Evolutionary conservation across 2,113 vertebrate genomes (phyloP).

Genomic region (Saiga tatarica): DNA sequence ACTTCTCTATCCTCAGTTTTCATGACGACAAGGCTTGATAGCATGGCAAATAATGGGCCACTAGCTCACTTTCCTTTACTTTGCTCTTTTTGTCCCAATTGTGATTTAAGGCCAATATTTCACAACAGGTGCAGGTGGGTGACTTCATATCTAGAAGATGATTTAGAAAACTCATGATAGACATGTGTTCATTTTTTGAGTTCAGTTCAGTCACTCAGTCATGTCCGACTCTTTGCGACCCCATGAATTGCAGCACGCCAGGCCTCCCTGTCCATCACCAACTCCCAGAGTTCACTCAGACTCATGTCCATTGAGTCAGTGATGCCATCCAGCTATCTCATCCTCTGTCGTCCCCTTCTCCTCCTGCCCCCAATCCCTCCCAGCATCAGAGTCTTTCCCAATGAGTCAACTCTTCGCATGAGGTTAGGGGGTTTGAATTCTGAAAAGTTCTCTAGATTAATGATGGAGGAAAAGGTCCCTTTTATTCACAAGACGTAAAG

Average conservation of each 20-base stretch:
- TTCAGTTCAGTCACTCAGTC: no score
- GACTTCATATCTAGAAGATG: neutral
- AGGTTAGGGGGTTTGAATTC: neutral
- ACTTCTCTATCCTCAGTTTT: neutral
- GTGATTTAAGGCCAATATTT: neutral
- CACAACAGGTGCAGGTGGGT: neutral
- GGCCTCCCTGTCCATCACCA: no score
- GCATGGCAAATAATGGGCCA: neutral
- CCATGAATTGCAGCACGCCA: no score
- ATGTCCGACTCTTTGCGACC: no score
- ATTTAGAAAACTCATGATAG: neutral
- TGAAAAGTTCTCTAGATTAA: neutral
- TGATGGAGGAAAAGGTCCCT: accelerated
- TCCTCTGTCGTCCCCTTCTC: no score
- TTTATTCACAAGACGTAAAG: neutral
- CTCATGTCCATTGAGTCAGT: no score
- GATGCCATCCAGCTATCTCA: no score
- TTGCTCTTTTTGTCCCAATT: neutral
- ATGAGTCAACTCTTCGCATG: no score
- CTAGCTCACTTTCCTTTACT: neutral
- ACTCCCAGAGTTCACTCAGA: no score
- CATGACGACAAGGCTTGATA: neutral
- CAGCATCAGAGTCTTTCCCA: no score
- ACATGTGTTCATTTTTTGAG: neutral
- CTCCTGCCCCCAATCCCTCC: no score